A percentile compares a stretch with the other conserved stretches of the same genome.
These are phyloP conservation scores for Eupithecia exiguata DNA, from an alignment of 2,888 invertebrate genomes.

Conservation along the genomic window DNA sequence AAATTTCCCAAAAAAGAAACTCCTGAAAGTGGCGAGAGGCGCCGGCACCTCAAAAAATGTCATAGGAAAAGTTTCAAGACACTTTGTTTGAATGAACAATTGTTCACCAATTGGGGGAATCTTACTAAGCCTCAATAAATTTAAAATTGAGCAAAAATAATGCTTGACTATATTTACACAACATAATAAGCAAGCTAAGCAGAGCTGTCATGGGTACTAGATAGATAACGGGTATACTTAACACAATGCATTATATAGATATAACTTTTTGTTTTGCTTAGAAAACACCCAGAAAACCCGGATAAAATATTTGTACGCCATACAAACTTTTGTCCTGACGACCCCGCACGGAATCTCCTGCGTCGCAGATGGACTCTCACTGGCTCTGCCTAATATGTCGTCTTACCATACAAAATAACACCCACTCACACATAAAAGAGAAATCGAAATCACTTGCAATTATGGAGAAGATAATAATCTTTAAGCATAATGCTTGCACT, in stretches of 20 bases:
- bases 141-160: constrained; percentile 3
- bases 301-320: background rate
- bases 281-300: background rate
- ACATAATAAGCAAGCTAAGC: too few relatives aligned
- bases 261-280: too few relatives aligned
- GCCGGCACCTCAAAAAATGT: constrained; percentile 53
- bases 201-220: too few relatives aligned
- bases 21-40: constrained; percentile 53
- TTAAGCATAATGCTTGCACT: constrained; percentile 26
- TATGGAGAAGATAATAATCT: constrained; percentile 27
- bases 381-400: too few relatives aligned
- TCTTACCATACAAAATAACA: constrained; percentile 16
- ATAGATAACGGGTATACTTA: too few relatives aligned
- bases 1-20: constrained; percentile 58
- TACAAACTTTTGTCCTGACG: background rate
- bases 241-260: too few relatives aligned
- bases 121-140: too few relatives aligned
- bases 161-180: too few relatives aligned
- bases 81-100: constrained; percentile 32
- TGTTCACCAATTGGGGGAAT: constrained; percentile 31
- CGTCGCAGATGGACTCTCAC: too few relatives aligned
- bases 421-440: constrained; percentile 32
- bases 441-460: constrained; percentile 21
- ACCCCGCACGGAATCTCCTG: too few relatives aligned
- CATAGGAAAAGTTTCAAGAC: constrained; percentile 50